A percentile compares a stretch with the other conserved stretches of the same genome.
These are phyloP conservation scores for Anseranas semipalmata DNA, from an alignment of 2,113 vertebrate species.

Conservation along the genomic window DNA sequence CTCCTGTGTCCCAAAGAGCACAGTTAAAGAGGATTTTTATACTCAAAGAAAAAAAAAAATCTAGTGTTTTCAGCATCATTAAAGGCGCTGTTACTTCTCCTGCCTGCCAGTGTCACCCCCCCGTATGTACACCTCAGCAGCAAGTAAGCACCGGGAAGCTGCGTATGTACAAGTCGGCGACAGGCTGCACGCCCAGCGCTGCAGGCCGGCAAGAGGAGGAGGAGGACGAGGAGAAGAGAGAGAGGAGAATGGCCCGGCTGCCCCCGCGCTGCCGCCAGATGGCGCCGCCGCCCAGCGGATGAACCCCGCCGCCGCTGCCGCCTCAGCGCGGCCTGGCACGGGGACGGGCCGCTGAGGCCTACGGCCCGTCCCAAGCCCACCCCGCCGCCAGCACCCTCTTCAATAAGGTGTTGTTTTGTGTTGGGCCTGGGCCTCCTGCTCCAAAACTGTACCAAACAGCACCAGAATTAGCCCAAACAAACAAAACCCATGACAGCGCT, in stretches of 20 bases:
- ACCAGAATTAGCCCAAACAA: rapidly evolving
- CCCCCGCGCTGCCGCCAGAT: not conserved
- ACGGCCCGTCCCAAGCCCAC: not conserved
- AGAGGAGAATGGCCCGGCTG: not conserved
- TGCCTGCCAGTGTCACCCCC: rapidly evolving
- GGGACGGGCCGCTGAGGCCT: not conserved
- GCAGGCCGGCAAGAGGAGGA: not conserved
- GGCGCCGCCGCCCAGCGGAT: slow-evolving; percentile 22
- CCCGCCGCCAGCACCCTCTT: too few relatives aligned
- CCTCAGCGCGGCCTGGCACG: not conserved
- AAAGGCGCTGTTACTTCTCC: too few relatives aligned
- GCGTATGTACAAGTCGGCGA: not conserved
- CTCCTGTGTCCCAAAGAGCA: rapidly evolving
- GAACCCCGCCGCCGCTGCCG: not conserved
- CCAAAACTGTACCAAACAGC: not conserved
- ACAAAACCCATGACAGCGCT: not conserved
- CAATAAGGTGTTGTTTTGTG: rapidly evolving
- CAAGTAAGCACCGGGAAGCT: not conserved
- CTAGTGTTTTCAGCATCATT: rapidly evolving
- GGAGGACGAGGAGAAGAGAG: rapidly evolving
- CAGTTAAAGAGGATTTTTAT: rapidly evolving
- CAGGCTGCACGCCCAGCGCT: too few relatives aligned
- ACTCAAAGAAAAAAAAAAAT: not conserved
- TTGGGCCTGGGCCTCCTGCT: rapidly evolving
- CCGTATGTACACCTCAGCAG: not conserved